phyloP scores from a whole-genome alignment of 1,140 invertebrate genomes.

The Eciton burchellii region DNA sequence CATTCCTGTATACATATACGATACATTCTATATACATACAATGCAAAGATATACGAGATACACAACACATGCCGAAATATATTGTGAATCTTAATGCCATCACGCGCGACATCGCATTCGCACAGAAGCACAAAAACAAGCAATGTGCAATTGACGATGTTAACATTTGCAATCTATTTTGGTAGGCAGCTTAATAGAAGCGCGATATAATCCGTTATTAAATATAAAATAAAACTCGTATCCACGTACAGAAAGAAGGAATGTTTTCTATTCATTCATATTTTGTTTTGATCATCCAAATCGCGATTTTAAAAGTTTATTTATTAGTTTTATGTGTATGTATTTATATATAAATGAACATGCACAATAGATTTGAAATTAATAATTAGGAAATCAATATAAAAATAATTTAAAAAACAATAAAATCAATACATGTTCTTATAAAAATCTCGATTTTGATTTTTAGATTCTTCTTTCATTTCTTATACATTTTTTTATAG shows the following conservation, averaged over 20 bases:
- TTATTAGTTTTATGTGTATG: too few species aligned
- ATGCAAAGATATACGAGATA: slow-evolving; percentile 23
- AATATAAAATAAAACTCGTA: slow-evolving; percentile 59
- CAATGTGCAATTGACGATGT: slow-evolving; percentile 13
- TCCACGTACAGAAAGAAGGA: neutral
- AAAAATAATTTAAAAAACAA: too few species aligned
- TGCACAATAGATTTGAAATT: too few species aligned
- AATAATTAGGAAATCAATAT: too few species aligned
- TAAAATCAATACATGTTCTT: too few species aligned
- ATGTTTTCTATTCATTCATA: neutral
- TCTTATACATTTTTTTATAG: too few species aligned
- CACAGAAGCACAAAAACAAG: neutral
- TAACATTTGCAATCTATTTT: slow-evolving; percentile 57
- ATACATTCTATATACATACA: slow-evolving; percentile 39
- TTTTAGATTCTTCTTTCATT: too few species aligned
- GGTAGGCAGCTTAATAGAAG: slow-evolving; percentile 31
- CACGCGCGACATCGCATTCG: neutral
- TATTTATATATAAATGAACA: too few species aligned
- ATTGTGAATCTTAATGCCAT: slow-evolving; percentile 44
- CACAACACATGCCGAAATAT: slow-evolving; percentile 28
- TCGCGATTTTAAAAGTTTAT: too few species aligned
- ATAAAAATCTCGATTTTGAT: too few species aligned
- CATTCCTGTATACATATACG: slow-evolving; percentile 40
- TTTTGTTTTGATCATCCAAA: too few species aligned
- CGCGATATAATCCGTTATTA: slow-evolving; percentile 35